Evolutionary conservation across 2,797 vertebrate species (phyloP).

Genomic region (Heteromormyrus szaboi): DNA sequence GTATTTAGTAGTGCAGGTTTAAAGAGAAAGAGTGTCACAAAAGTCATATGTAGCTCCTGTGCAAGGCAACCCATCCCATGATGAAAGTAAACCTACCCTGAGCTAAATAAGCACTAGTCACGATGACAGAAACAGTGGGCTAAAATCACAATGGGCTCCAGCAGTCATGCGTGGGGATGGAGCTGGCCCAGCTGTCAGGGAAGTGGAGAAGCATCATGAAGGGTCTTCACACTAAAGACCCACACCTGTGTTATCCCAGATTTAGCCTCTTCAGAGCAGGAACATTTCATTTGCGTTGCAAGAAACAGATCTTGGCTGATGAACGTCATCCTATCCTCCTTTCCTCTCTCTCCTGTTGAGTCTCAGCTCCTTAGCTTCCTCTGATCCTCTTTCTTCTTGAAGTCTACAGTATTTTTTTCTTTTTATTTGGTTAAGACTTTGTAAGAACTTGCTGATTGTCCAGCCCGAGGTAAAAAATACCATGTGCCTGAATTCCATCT

Average conservation of each 20-base stretch:
- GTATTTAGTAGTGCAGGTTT: not conserved
- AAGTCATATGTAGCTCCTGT: not conserved
- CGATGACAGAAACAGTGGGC: not conserved
- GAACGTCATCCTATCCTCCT: not conserved
- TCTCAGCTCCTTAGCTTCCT: not conserved
- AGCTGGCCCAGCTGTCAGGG: not conserved
- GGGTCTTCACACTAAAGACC: not conserved
- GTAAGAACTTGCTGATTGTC: too few relatives aligned
- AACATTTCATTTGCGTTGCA: not conserved
- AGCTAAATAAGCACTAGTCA: not conserved
- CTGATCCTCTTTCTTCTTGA: not conserved
- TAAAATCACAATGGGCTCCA: not conserved
- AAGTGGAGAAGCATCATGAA: not conserved
- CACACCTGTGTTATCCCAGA: not conserved
- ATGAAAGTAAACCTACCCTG: not conserved
- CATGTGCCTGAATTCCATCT: not conserved
- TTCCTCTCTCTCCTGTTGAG: not conserved
- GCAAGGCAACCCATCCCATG: not conserved
- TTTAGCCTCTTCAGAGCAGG: not conserved
- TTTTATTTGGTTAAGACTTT: not conserved
- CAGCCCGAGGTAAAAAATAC: not conserved
- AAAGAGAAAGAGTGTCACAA: not conserved
- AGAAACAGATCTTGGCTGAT: not conserved
- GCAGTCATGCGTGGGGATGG: not conserved
- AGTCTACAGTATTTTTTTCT: not conserved